Conservation (phyloP, 2,888 invertebrate genomes). For the Lepidocyrtinus sp. region DNA sequence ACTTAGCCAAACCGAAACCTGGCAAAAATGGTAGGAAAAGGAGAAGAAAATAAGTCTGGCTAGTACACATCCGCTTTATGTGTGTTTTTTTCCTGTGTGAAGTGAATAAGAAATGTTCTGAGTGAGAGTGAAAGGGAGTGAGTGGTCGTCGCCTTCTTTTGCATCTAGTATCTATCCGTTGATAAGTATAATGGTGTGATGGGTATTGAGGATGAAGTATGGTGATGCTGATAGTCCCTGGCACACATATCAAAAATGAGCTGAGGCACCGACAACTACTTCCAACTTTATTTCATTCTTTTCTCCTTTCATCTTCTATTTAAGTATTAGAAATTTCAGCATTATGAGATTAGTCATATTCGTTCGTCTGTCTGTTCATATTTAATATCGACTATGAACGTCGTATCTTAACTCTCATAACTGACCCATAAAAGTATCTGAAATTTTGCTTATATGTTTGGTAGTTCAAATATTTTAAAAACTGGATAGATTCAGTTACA, state of each 20-base stretch:
- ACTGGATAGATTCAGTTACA: too few relatives aligned
- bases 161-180: too few relatives aligned
- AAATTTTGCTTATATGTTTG: too few relatives aligned
- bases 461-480: too few relatives aligned
- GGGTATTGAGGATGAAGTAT: background rate
- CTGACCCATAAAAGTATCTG: too few relatives aligned
- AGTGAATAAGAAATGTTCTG: slow-evolving; percentile 9
- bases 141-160: too few relatives aligned
- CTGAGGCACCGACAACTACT: slow-evolving; percentile 1
- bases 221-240: background rate
- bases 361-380: too few relatives aligned
- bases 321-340: too few relatives aligned
- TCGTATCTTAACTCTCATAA: too few relatives aligned
- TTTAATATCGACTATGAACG: too few relatives aligned
- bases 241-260: background rate
- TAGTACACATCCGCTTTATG: slow-evolving; percentile 1
- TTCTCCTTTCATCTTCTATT: background rate
- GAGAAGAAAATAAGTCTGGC: background rate
- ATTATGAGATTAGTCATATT: too few relatives aligned
- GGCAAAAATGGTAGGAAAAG: background rate
- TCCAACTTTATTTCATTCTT: slow-evolving; percentile 8
- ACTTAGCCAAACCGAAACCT: background rate
- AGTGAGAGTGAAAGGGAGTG: background rate
- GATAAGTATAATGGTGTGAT: background rate
- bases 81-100: slow-evolving; percentile 1